phyloP scores from a whole-genome alignment of 1,140 invertebrate species.

The Papilio xuthus region DNA sequence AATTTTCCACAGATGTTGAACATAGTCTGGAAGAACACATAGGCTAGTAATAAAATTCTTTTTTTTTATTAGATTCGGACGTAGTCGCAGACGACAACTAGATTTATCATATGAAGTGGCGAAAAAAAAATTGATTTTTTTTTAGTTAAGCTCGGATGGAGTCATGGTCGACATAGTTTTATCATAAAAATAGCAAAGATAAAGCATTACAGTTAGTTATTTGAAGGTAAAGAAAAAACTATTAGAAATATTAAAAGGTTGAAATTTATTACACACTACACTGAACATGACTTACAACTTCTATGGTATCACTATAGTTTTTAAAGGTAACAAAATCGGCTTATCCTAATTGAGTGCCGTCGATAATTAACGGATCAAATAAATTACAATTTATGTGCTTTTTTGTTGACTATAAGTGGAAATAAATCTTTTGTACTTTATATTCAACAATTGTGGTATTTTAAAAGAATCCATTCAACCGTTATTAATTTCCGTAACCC shows the following conservation, averaged over 20 bases:
- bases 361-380: neutral
- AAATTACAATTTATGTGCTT: neutral
- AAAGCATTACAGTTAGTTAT: too few species aligned
- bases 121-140: too few species aligned
- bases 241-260: neutral
- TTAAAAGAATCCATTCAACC: slow-evolving; percentile 10
- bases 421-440: neutral
- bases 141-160: too few species aligned
- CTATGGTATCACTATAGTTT: neutral
- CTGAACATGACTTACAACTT: neutral
- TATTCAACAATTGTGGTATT: neutral
- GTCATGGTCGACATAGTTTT: too few species aligned
- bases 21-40: too few species aligned
- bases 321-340: neutral
- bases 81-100: too few species aligned
- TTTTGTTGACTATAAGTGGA: neutral
- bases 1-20: too few species aligned
- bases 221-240: neutral
- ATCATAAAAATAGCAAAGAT: too few species aligned
- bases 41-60: too few species aligned
- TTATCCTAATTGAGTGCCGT: neutral
- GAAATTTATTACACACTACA: neutral
- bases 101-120: too few species aligned
- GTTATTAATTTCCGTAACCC: slow-evolving; percentile 20
- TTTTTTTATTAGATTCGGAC: too few species aligned